phyloP scores from a whole-genome alignment of 2,888 invertebrate species.

The Morpho deidamia region DNA sequence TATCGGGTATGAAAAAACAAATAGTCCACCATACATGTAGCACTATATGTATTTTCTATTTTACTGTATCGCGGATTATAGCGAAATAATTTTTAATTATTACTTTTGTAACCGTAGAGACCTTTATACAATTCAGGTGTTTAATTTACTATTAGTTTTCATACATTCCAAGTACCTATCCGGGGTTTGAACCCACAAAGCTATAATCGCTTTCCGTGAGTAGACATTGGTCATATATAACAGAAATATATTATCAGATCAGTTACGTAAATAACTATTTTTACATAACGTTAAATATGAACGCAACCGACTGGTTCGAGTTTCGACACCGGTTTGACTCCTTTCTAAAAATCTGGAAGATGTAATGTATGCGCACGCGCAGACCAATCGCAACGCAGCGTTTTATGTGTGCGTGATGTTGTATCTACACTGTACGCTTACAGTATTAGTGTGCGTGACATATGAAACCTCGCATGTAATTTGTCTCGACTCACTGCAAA shows the following conservation, averaged over 20 bases:
- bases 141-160: too few species aligned
- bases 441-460: conserved; percentile 30
- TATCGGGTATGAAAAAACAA: too few species aligned
- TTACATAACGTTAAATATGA: conserved; percentile 35
- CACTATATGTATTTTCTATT: too few species aligned
- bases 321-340: conserved; percentile 54
- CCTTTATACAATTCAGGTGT: too few species aligned
- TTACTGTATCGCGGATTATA: too few species aligned
- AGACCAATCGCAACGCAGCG: conserved; percentile 37
- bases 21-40: too few species aligned
- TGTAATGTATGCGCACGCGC: conserved; percentile 53
- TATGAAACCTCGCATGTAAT: conserved; percentile 40
- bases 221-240: too few species aligned
- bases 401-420: conserved; percentile 33
- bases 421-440: conserved; percentile 22
- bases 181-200: too few species aligned
- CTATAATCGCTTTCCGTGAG: too few species aligned
- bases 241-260: neutral
- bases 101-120: too few species aligned
- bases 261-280: conserved; percentile 23
- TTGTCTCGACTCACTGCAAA: conserved; percentile 38
- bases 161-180: too few species aligned
- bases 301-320: conserved; percentile 38
- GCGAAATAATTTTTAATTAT: too few species aligned
- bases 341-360: conserved; percentile 72